These are phyloP conservation scores for Xestia ashworthii DNA, from an alignment of 2,888 invertebrate species.

Conservation along the genomic window DNA sequence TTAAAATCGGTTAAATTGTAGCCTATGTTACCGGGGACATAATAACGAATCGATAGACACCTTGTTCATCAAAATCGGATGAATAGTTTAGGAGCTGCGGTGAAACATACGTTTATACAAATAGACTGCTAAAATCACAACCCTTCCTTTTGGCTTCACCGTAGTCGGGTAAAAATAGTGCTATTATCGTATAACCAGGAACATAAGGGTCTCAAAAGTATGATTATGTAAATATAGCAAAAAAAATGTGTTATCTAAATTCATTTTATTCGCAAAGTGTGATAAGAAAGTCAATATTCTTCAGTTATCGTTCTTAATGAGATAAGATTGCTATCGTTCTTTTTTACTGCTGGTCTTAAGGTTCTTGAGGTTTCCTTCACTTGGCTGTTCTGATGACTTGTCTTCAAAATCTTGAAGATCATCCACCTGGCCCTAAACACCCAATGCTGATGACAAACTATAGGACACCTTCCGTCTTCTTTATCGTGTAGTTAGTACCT, in stretches of 20 bases:
- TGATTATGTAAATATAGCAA: slow-evolving; percentile 9
- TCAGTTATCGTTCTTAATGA: slow-evolving; percentile 25
- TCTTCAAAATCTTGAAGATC: background rate
- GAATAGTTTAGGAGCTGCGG: too few species aligned
- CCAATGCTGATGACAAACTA: too few species aligned
- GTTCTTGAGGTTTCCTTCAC: too few species aligned
- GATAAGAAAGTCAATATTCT: slow-evolving; percentile 35
- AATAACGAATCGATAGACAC: too few species aligned
- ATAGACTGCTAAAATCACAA: too few species aligned
- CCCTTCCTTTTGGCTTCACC: too few species aligned
- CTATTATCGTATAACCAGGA: background rate
- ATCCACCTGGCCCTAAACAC: background rate
- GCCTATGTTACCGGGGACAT: too few species aligned
- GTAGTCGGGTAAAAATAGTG: background rate
- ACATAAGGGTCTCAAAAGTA: background rate
- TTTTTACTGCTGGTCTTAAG: background rate
- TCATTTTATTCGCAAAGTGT: slow-evolving; percentile 17
- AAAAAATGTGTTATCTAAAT: slow-evolving; percentile 28
- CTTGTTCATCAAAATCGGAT: too few species aligned
- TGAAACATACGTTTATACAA: too few species aligned
- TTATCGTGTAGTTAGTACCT: too few species aligned
- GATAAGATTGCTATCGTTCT: slow-evolving; percentile 26
- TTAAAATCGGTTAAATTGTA: too few species aligned
- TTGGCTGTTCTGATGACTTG: background rate
- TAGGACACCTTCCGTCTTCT: too few species aligned